A percentile compares a stretch with the other conserved stretches of the same genome.
Evolutionary conservation across 2,113 vertebrate genomes (phyloP).

Genomic region (Heliornis fulica): DNA sequence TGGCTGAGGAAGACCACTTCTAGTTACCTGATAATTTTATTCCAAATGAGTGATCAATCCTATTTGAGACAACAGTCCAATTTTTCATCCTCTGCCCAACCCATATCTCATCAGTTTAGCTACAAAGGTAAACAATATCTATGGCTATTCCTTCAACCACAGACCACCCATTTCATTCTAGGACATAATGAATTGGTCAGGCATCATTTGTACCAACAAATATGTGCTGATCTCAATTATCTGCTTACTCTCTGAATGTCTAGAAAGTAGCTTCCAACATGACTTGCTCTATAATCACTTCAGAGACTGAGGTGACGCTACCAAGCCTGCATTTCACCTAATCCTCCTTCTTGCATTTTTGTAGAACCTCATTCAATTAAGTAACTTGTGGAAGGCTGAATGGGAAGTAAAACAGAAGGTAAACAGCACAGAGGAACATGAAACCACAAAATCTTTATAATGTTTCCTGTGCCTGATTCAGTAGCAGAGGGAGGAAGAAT

Average conservation of each 20-base stretch:
- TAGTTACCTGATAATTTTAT: background rate
- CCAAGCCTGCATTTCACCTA: background rate
- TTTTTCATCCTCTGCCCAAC: background rate
- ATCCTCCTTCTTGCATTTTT: background rate
- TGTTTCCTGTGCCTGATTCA: background rate
- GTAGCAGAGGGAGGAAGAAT: background rate
- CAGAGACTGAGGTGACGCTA: background rate
- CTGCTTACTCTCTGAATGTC: background rate
- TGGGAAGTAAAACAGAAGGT: background rate
- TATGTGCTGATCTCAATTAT: background rate
- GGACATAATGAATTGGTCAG: background rate
- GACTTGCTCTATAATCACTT: background rate
- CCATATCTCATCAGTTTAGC: background rate
- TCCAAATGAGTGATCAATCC: background rate
- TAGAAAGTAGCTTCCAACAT: background rate
- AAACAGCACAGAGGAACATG: background rate
- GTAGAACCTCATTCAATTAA: background rate
- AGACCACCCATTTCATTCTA: background rate
- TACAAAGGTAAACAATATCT: background rate
- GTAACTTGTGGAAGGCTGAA: background rate
- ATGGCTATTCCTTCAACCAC: background rate
- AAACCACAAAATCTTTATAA: background rate
- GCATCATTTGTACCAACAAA: background rate
- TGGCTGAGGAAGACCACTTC: background rate
- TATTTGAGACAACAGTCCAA: background rate